These are phyloP conservation scores for Micrastur ruficollis DNA, from an alignment of 2,797 vertebrate genomes.

Conservation along the genomic window DNA sequence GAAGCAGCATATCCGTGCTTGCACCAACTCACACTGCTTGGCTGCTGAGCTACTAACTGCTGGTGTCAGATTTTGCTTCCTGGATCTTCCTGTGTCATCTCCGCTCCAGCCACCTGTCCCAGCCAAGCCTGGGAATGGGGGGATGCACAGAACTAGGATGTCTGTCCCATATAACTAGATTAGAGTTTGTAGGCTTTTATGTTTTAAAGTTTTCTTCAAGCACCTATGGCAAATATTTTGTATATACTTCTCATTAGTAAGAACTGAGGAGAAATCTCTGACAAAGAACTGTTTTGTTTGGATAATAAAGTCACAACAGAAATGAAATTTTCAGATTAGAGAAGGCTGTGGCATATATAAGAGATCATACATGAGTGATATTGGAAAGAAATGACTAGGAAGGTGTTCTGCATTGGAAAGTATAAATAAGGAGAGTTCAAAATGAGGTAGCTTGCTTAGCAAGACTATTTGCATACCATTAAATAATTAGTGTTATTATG, in stretches of 20 bases:
- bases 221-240: not conserved
- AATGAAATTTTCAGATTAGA: not conserved
- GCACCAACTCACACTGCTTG: not conserved
- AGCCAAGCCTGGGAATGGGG: not conserved
- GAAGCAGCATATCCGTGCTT: not conserved
- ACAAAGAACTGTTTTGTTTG: not conserved
- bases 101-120: not conserved
- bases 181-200: not conserved
- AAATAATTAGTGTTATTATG: not conserved
- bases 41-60: not conserved
- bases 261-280: not conserved
- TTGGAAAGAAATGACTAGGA: not conserved
- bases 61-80: not conserved
- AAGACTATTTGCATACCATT: not conserved
- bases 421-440: not conserved
- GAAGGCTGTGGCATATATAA: not conserved
- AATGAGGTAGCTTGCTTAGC: not conserved
- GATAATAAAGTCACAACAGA: not conserved
- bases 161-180: not conserved
- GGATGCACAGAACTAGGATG: not conserved
- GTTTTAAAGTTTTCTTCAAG: not conserved
- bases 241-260: not conserved
- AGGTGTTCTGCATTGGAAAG: not conserved
- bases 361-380: not conserved
- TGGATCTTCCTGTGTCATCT: not conserved